phyloP scores from a whole-genome alignment of 92 coral and sea anemone species.

The Isaurus tuberculatus region DNA sequence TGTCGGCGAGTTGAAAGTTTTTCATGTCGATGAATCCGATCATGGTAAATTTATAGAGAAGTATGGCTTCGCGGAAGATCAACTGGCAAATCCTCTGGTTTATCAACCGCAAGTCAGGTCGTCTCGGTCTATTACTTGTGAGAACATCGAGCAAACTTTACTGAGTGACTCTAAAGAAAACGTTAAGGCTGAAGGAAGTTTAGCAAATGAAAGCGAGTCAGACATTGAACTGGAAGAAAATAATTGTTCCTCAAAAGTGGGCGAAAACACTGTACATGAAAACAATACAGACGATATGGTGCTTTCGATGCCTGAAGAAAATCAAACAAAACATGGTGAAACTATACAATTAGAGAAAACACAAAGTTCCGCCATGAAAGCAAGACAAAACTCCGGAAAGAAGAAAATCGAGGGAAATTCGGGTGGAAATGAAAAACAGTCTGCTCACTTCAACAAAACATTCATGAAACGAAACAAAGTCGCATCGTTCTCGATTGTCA shows the following conservation, averaged over 20 bases:
- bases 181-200: neutral
- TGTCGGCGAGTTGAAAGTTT: slow-evolving; percentile 88
- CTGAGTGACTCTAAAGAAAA: neutral
- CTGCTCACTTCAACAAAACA: neutral
- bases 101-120: slow-evolving; percentile 71
- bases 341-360: neutral
- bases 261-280: neutral
- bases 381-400: neutral
- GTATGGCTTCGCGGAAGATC: slow-evolving; percentile 73
- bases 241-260: neutral
- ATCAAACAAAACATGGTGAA: neutral
- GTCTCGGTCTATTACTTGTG: neutral
- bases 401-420: neutral
- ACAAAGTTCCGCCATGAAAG: neutral
- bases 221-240: neutral
- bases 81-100: slow-evolving; percentile 78
- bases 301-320: neutral
- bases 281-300: neutral
- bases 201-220: neutral
- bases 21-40: slow-evolving; percentile 82
- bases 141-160: neutral
- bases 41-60: slow-evolving; percentile 68
- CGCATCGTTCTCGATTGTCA: neutral
- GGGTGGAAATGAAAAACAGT: neutral
- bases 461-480: neutral